phyloP scores from a whole-genome alignment of 2,797 vertebrate genomes.

The Gadopsis marmoratus region DNA sequence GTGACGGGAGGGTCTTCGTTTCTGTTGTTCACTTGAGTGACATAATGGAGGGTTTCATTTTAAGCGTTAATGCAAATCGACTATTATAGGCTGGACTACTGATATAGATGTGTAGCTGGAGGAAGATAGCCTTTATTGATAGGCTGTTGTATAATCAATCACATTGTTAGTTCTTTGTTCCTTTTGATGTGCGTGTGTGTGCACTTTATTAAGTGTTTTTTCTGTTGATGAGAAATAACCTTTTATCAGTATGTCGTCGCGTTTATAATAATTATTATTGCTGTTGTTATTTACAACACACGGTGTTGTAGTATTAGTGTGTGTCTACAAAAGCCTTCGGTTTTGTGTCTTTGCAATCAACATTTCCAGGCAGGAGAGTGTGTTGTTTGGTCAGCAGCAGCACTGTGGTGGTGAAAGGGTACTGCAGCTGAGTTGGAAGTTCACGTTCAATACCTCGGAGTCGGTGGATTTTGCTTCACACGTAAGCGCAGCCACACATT shows the following conservation, averaged over 20 bases:
- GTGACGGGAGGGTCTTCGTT: neutral
- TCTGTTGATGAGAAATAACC: neutral
- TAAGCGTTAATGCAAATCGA: conserved; percentile 4
- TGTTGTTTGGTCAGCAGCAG: conserved; percentile 45
- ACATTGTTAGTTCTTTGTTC: conserved; percentile 17
- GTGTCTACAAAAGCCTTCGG: neutral
- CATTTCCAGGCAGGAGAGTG: conserved; percentile 30
- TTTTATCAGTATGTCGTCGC: neutral
- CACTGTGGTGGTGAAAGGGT: conserved; percentile 37
- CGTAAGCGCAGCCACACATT: neutral
- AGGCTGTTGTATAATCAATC: neutral
- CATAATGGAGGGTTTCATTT: neutral
- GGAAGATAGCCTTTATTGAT: neutral
- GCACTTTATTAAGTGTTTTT: neutral
- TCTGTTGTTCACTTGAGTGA: neutral
- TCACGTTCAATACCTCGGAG: conserved; percentile 47
- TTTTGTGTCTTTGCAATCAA: conserved; percentile 9
- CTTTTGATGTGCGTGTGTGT: too few species aligned
- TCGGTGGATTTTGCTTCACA: conserved; percentile 17
- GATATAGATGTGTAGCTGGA: neutral
- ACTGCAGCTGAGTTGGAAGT: conserved; percentile 56
- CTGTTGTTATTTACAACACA: neutral
- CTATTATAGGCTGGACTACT: neutral
- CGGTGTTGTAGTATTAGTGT: neutral
- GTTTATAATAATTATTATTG: neutral